Percentiles rank a stretch among this genome's conserved stretches.
phyloP scores from a whole-genome alignment of 2,113 vertebrate species.

The Mesembrinibis cayennensis region DNA sequence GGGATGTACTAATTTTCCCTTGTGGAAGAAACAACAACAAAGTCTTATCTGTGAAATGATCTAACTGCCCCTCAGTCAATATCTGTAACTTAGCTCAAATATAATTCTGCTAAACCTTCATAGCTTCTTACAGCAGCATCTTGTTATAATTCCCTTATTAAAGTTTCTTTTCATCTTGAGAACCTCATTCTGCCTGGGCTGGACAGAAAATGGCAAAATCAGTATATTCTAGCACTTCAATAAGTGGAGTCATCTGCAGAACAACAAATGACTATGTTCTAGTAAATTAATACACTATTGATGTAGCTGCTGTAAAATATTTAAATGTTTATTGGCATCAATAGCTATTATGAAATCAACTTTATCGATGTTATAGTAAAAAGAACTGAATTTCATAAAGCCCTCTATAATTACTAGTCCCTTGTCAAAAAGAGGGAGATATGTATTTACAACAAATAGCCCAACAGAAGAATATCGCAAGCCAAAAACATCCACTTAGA shows the following conservation, averaged over 20 bases:
- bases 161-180: background rate
- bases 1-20: background rate
- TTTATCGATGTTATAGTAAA: slow-evolving; percentile 40
- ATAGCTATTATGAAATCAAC: slow-evolving; percentile 13
- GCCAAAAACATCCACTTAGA: background rate
- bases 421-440: background rate
- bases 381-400: slow-evolving; percentile 10
- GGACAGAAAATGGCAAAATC: background rate
- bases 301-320: slow-evolving; percentile 23
- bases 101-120: background rate
- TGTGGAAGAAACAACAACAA: background rate
- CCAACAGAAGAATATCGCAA: background rate
- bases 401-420: background rate
- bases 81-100: background rate
- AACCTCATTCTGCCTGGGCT: background rate
- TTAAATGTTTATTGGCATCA: slow-evolving; percentile 32
- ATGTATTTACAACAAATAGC: background rate
- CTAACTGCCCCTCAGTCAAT: background rate
- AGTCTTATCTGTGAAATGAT: background rate
- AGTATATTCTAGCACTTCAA: background rate
- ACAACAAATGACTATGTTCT: background rate
- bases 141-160: background rate
- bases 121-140: background rate
- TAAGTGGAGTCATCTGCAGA: slow-evolving; percentile 8
- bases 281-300: slow-evolving; percentile 40